Conservation (phyloP, 1,140 invertebrate genomes). For the Anthonomus grandis region DNA sequence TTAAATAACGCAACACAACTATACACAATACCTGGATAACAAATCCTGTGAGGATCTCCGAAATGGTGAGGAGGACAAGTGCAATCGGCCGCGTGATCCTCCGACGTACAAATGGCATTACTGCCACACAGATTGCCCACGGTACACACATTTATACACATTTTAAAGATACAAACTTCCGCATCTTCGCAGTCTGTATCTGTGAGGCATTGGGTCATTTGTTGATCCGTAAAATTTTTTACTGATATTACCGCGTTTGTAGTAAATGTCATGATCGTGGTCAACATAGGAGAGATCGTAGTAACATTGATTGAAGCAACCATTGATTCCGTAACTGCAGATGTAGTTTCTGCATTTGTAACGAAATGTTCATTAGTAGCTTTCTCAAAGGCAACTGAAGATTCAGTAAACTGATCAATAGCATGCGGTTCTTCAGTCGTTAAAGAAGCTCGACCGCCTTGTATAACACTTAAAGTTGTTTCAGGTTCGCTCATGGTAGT, state of each 20-base stretch:
- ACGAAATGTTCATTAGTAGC: too few species aligned
- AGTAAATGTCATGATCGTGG: neutral
- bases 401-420: too few species aligned
- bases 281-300: conserved; percentile 8
- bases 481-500: too few species aligned
- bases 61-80: conserved; percentile 60
- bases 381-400: too few species aligned
- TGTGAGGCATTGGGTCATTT: conserved; percentile 35
- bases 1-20: too few species aligned
- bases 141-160: conserved; percentile 71
- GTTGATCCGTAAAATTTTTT: conserved; percentile 21
- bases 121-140: conserved; percentile 62
- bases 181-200: conserved; percentile 66
- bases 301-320: neutral
- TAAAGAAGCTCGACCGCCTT: too few species aligned
- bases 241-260: conserved; percentile 15
- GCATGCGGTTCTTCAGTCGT: too few species aligned
- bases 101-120: conserved; percentile 64
- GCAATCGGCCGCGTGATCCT: conserved; percentile 69
- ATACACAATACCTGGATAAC: conserved; percentile 44
- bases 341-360: neutral
- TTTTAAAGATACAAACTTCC: conserved; percentile 63
- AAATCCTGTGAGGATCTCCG: conserved; percentile 45
- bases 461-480: too few species aligned
- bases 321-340: neutral